Conservation (phyloP, 92 coral and sea anemone species). For the Ricordea florida region DNA sequence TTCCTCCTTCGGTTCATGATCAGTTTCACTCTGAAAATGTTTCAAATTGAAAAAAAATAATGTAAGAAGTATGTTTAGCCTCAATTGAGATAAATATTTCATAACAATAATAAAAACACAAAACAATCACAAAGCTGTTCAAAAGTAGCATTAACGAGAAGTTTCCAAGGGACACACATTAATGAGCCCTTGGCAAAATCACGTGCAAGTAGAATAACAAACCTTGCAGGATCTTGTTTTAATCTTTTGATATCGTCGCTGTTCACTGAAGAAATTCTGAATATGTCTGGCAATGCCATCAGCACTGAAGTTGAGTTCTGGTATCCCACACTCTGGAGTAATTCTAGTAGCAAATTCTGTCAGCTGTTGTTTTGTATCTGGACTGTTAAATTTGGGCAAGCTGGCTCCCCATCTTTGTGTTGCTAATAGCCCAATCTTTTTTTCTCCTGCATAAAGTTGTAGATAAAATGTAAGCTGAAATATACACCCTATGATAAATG, state of each 20-base stretch:
- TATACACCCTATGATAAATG: background rate
- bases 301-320: slow-evolving; percentile 28
- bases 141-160: slow-evolving; percentile 29
- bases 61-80: slow-evolving; percentile 15
- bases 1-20: slow-evolving; percentile 31
- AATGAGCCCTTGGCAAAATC: background rate
- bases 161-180: slow-evolving; percentile 20
- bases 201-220: slow-evolving; percentile 1
- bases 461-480: slow-evolving; percentile 6
- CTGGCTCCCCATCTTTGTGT: slow-evolving; percentile 37
- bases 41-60: slow-evolving; percentile 18
- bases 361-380: slow-evolving; percentile 27
- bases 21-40: slow-evolving; percentile 36
- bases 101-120: slow-evolving; percentile 16
- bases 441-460: slow-evolving; percentile 33
- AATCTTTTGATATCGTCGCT: slow-evolving; percentile 39
- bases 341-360: slow-evolving; percentile 28
- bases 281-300: slow-evolving; percentile 49
- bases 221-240: slow-evolving; percentile 24
- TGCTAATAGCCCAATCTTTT: slow-evolving; percentile 39
- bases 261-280: slow-evolving; percentile 48
- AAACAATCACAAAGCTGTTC: slow-evolving; percentile 23
- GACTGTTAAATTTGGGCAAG: slow-evolving; percentile 42
- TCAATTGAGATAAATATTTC: slow-evolving; percentile 3
- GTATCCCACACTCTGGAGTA: slow-evolving; percentile 43